Evolutionary conservation across 2,888 invertebrate genomes (phyloP), one percentile per base, ranked within the genome.

Genomic region (Entomobrya proxima): DNA sequence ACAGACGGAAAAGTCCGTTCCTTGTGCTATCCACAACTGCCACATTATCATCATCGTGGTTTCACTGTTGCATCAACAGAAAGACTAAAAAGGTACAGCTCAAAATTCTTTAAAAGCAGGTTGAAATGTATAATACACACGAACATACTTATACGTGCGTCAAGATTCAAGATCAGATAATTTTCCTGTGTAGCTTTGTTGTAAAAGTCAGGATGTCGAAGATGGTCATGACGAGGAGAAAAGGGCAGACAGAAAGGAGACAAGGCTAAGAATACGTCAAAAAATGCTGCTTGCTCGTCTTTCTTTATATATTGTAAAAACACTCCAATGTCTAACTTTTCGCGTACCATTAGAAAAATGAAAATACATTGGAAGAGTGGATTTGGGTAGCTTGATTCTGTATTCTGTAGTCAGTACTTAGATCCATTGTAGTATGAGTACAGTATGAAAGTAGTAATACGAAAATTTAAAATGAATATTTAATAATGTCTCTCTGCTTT

Each of bases 221-320:
- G 18, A 35, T 37, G 64, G 21, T 58, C 1, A 30, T n/a, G 30
- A 35, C n/a, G 35, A 35, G n/a, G 40, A 37, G 47, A 72, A 74
- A 64, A 7, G 47, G 37, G 61, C 30, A 21, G 21, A 32, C 32
- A 64, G 21, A 35, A 55, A 37, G 18, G 37, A 61, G 77, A 79
- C 77, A 52, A 78, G 79, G 67, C 50, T 69, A 79, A 69, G 79
- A 79, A 79, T 55, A 69, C 69, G 37, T 55, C 35, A 58, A 50
- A 64, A 67, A 50, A 50, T 61, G 61, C 77, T 79, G 67, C 67
- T 79, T 50, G 67, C 79, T 67, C 21, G 32, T 67, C 69, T 55
- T 40, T 24, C 69, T 79, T 79, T 79, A n/a, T n/a, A n/a, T 79
- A 79, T 69, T 69, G 79, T 69, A 69, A 69, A 79, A 79, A n/a